Base-by-base conservation (phyloP, 1,140 invertebrate species). In the Leptinotarsa texana region DNA sequence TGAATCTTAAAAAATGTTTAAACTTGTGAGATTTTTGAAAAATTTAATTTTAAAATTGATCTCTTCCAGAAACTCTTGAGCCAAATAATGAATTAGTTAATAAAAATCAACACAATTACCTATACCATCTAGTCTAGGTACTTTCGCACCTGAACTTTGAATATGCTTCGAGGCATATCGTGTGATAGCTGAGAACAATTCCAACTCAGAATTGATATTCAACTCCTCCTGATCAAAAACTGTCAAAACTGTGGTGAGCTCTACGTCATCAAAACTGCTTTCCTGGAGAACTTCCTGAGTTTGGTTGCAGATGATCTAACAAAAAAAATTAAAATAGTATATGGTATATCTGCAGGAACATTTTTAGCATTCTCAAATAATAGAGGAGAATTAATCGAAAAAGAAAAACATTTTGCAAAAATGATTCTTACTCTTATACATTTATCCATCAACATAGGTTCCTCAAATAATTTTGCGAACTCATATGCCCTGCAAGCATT, bases 401-500 rank as follows among this genome's bases (percentile, higher is more conserved):
- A 6, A 65, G 24, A 63, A 48, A 24, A 71, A 48, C 8, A 13
- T 62, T 18, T 22, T 69, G 3, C 17, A 70, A 69, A 13, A 17
- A 68, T 17, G 61, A 4, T 69, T 71, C 75, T 80, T 86, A 92
- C 91, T 86, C 92, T 88, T 82, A 93, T 87, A 85, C 93, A 95
- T 85, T 94, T 94, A 24, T 93, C 91, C 89, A 94, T 92, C 0
- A 95, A 84, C 8, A 90, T 88, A 70, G 91, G 91, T 81, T 95
- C 94, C 75, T 95, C 93, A 85, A 95, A 95, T 1, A 96, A 84
- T 75, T 92, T 91, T 1, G 93, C 93, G 88, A 95, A 95, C 82
- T 95, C 94, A 83, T 94, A 95, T 8, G 94, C 92, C 75, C 93
- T 86, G 80, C 93, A 95, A 8, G 92, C 94, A 86, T 94, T 95